phyloP scores from a whole-genome alignment of 2,113 vertebrate species.

The Brachyistius frenatus region DNA sequence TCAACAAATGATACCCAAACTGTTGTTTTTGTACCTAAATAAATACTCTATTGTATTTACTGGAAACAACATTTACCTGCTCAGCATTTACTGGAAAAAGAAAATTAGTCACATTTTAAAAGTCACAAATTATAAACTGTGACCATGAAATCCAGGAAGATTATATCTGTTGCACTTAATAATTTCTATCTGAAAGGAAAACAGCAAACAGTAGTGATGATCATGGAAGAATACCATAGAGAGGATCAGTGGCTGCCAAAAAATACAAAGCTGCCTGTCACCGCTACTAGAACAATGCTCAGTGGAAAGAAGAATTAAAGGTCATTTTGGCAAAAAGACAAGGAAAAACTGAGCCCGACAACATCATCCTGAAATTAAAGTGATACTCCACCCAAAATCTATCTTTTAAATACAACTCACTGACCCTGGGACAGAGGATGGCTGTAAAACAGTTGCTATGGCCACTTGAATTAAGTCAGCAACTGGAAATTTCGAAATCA shows the following conservation, averaged over 20 bases:
- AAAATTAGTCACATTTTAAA: too few relatives aligned
- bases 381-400: slow-evolving; percentile 12
- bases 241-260: slow-evolving; percentile 26
- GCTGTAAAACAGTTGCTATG: background rate
- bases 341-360: slow-evolving; percentile 26
- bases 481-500: background rate
- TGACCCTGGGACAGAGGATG: background rate
- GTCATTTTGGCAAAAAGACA: slow-evolving; percentile 19
- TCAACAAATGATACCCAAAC: too few relatives aligned
- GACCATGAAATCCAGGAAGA: background rate
- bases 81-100: too few relatives aligned
- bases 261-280: background rate
- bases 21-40: background rate
- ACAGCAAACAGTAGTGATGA: background rate
- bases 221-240: slow-evolving; percentile 7
- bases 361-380: slow-evolving; percentile 20
- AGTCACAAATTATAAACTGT: background rate
- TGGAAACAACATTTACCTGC: too few relatives aligned
- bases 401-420: background rate
- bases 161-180: slow-evolving; percentile 7
- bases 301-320: slow-evolving; percentile 27
- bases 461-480: background rate
- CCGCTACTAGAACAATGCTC: slow-evolving; percentile 13
- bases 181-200: slow-evolving; percentile 3
- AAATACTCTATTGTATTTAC: background rate